Conservation (phyloP, 1,140 invertebrate species). For the Periplaneta americana region DNA sequence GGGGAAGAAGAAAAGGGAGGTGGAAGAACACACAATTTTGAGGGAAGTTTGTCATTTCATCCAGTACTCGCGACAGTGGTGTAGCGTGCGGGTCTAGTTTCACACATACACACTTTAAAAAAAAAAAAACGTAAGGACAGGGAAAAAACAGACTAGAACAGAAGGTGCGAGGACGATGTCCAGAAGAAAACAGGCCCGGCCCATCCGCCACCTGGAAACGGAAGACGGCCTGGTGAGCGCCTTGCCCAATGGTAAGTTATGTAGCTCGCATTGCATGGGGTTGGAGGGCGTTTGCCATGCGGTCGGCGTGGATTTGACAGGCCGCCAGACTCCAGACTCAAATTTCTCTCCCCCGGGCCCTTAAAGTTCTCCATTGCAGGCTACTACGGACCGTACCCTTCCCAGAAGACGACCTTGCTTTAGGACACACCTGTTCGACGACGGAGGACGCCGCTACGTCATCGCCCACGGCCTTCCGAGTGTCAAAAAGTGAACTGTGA, state of each 20-base stretch:
- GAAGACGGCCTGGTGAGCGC: constrained; percentile 24
- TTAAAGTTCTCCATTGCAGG: no score
- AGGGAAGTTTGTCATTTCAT: constrained; percentile 10
- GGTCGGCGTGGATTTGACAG: not conserved
- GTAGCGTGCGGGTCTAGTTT: not conserved
- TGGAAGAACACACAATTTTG: constrained; percentile 15
- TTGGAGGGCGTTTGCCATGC: not conserved
- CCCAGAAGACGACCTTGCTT: not conserved
- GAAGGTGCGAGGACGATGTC: constrained; percentile 36
- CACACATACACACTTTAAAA: not conserved
- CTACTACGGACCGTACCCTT: no score
- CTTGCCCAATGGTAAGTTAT: constrained; percentile 11
- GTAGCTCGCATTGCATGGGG: not conserved
- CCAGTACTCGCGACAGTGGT: not conserved
- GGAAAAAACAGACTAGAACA: not conserved
- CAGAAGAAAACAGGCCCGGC: constrained; percentile 54
- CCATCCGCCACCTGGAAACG: constrained; percentile 45
- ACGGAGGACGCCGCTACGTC: no score
- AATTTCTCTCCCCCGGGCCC: not conserved
- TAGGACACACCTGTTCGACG: not conserved
- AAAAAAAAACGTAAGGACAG: not conserved
- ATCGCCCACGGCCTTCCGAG: no score
- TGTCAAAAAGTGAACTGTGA: no score
- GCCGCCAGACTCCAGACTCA: not conserved
- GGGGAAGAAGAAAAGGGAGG: not conserved